Evolutionary conservation across 2,797 vertebrate species (phyloP), one percentile per base, ranked within the genome.

Genomic region (Orientallactaga sibirica): DNA sequence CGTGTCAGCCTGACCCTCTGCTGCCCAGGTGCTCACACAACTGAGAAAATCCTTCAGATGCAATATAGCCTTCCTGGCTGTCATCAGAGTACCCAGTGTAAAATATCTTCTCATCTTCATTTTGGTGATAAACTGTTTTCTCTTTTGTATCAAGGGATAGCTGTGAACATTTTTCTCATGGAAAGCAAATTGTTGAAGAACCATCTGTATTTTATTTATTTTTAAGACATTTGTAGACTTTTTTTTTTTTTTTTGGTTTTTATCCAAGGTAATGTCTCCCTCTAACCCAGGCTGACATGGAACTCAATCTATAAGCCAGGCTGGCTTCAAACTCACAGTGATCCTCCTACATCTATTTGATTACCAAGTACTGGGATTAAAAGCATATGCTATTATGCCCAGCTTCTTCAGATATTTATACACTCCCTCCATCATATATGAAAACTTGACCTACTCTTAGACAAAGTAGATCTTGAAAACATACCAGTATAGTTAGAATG

Each of bases 161-260:
- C 70, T 96, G 88, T 94, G 14, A 62, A 2, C 66, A 27, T 62
- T 85, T 86, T 95, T 74, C 61, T 81, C 43, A 33, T 33, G 11
- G 55, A 92, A 85, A n/a, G 19, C 66, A 92, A 77, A 25, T 37
- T 83, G 18, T n/a, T 66, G 29, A 83, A 90, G 86, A 95, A 58
- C 25, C 3, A 27, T 71, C 37, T 68, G 7, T 3, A 12, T 77
- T 70, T 73, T 41, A 75, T 27, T 83, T 79, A 74, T 48, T 66
- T 7, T 84, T 66, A 27, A 66, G 58, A 33, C 9, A 70, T 71
- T 64, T 86, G 37, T 62, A 48, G 48, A 48, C 48, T 48, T 48
- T 48, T 48, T 48, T 9, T 48, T 37, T 37, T 37, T 37, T 37
- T 37, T 37, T 37, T 37, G 33, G 48, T 48, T 48, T 48, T 48